These are phyloP conservation scores for Tribolium freemani DNA, from an alignment of 2,888 invertebrate genomes.

Conservation along the genomic window DNA sequence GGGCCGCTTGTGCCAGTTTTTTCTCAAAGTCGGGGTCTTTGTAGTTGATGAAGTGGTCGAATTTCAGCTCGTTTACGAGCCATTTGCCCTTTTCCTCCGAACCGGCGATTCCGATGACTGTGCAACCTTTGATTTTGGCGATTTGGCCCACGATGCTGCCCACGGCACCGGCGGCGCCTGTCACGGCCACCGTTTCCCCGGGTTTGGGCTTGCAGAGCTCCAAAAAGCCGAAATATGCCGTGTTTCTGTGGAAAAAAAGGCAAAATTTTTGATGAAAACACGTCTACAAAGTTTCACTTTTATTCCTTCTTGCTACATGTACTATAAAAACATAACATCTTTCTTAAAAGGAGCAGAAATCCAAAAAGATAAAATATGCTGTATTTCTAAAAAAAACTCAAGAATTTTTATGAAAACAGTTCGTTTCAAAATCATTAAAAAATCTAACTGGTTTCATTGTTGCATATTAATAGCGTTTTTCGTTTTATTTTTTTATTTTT, in stretches of 20 bases:
- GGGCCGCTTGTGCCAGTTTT: conserved; percentile 73
- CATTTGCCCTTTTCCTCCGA: conserved; percentile 78
- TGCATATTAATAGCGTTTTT: no score
- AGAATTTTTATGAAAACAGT: no score
- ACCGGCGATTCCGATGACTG: conserved; percentile 80
- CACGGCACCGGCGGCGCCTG: conserved; percentile 83
- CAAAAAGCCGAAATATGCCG: conserved; percentile 80
- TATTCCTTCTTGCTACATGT: no score
- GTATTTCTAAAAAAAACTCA: not conserved
- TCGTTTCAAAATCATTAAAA: no score
- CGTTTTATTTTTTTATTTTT: no score
- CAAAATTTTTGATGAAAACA: no score
- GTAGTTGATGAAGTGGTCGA: conserved; percentile 80
- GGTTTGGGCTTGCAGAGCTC: conserved; percentile 78
- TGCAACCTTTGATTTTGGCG: conserved; percentile 78
- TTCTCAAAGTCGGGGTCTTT: conserved; percentile 72
- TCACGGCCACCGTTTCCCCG: conserved; percentile 81
- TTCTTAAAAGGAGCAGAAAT: no score
- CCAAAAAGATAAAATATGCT: no score
- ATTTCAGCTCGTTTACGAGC: conserved; percentile 74
- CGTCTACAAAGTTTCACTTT: no score
- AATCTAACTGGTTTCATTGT: no score
- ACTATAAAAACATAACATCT: no score
- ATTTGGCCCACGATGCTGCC: conserved; percentile 84
- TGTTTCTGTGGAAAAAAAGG: conserved; percentile 70